Base-by-base conservation (phyloP, 2,888 invertebrate genomes). In the Odontocolon sp. region DNA sequence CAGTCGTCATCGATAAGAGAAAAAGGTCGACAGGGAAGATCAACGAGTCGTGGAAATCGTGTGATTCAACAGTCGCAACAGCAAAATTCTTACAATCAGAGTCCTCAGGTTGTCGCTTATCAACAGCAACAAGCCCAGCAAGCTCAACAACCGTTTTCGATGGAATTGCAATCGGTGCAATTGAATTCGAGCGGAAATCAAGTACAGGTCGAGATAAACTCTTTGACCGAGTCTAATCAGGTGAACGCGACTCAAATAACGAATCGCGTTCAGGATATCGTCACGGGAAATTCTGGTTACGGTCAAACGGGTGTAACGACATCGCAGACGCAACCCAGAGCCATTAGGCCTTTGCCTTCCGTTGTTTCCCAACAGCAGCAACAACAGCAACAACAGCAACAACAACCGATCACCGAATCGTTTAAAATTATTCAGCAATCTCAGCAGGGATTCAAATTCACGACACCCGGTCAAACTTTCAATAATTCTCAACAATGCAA, bases 11-110 rank as follows among this genome's bases (percentile, higher is more conserved):
- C 82, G 2, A 72, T 82, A 11, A 81, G 84, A 38, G 87, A 86
- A 23, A 89, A 88, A 21, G 71, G 79, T 14, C 83, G 85, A 14
- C 78, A 81, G 31, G 86, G 81, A 16, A 84, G 87, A 80, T 61
- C 85, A 4, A 81, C 84, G 16, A 70, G 75, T 9, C 86, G 86
- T 36, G 42, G 64, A 18, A 84, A 74, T 80, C 85, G 87, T n/a
- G 78, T 85, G 52, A 84, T 82, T 9, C 88, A 92, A 85, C 87
- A 91, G 90, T 81, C 89, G 87, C 85, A 89, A 80, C 86, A 85
- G 84, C 85, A 82, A 63, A 85, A 74, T 63, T 77, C 84, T 18
- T 87, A 84, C 72, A 84, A 85, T 47, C 82, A 85, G 77, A 59
- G 88, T 80, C 68, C 79, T 40, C 83, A 85, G 21, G 85, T 83